phyloP scores from a whole-genome alignment of 2,888 invertebrate species.

The Drosophila anomelani region DNA sequence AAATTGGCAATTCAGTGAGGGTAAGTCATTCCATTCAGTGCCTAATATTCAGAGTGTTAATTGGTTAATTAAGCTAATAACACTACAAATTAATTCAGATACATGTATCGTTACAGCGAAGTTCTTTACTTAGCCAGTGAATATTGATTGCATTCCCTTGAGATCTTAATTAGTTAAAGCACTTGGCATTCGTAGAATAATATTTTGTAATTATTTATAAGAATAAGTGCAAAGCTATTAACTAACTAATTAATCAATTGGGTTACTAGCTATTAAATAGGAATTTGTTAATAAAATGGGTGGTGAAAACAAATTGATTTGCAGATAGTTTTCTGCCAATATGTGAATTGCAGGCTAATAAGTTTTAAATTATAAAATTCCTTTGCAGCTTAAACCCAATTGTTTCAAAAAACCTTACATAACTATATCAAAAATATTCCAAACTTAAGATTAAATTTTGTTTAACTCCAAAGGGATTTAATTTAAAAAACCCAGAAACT shows the following conservation, averaged over 20 bases:
- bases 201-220: not conserved
- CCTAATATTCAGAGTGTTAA: conserved; percentile 5
- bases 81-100: not conserved
- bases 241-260: not conserved
- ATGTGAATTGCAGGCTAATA: too few species aligned
- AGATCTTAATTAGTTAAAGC: not conserved
- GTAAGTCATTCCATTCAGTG: conserved; percentile 10
- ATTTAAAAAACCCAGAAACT: conserved; percentile 3
- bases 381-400: not conserved
- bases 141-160: conserved; percentile 1
- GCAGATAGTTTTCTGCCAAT: not conserved
- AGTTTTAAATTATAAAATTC: fast-evolving
- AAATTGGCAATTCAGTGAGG: conserved; percentile 7
- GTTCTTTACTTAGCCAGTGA: not conserved
- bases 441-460: not conserved
- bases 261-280: too few species aligned
- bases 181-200: not conserved
- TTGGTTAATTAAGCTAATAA: conserved; percentile 1
- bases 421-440: not conserved
- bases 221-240: not conserved
- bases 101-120: not conserved
- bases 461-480: not conserved
- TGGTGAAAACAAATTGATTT: not conserved
- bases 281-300: not conserved
- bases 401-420: not conserved